Evolutionary conservation across 2,797 vertebrate genomes (phyloP), one percentile per base, ranked within the genome.

Genomic region (Rhabdomys pumilio): DNA sequence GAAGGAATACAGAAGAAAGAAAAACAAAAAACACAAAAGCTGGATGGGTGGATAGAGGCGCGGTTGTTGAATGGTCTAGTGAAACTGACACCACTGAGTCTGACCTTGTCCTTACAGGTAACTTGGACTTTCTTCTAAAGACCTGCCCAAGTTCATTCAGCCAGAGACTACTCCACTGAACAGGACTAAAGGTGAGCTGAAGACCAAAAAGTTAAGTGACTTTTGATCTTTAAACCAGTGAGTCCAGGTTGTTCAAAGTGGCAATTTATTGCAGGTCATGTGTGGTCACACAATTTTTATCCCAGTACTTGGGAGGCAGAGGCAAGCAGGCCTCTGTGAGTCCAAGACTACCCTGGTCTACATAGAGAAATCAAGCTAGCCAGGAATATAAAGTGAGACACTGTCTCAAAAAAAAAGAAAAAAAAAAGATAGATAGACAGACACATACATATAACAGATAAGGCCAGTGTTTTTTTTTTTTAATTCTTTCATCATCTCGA

Each of bases 401-500:
- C 34, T 69, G 34, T n/a, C 34, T 69, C 67, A 19, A 69, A 69
- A 69, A 69, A 69, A 31, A 22, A 59, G 24, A 24, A 61, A 22
- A 22, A 8, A 59, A 22, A 59, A 55, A 9, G 10, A 63, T 29
- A 65, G 26, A 65, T 4, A 65, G 63, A 63, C 12, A 14, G 4
- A 31, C 12, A 31, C 14, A 67, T 67, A 69, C 15, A 15, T 17
- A 72, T 72, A 76, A 77, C 86, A 73, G 22, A 34, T 44, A 31
- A 81, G 55, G n/a, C 38, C 38, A 65, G 1, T 67, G 44, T 24
- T 17, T n/a, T 38, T 72, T n/a, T 34, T 73, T 72, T 44, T 77
- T 89, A 89, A 80, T 90, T 81, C 38, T 59, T 14, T 53, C 88
- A 88, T 85, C 11, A 88, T 84, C 72, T 85, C 75, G 93, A 86